Base-by-base conservation (phyloP, 2,888 invertebrate genomes). In the Lysandra bellargus region DNA sequence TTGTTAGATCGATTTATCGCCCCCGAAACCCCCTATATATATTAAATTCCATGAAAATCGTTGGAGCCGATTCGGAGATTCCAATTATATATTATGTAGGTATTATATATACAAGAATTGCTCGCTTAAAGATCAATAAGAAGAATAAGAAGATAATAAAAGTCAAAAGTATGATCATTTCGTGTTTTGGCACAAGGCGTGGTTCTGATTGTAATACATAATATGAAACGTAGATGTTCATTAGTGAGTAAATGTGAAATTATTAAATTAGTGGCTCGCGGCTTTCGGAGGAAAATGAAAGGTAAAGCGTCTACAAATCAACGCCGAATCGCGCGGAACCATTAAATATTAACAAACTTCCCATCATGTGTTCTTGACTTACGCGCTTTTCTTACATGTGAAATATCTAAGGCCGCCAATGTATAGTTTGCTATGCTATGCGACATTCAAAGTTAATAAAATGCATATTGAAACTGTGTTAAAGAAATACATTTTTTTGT, bases 341-440 rank as follows among this genome's bases (percentile, higher is more conserved):
- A 92, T 94, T 93, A 93, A 93, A 91, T 91, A 93, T 93, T 94
- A 93, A 93, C 90, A 90, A 92, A 93, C 88, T 93, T 92, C 92
- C 90, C 89, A 90, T 91, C 94, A 93, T 87, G 86, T 94, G 94
- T 90, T 92, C 89, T 87, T 92, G 94, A 93, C 91, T 92, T 80
- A 83, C 85, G 82, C 80, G 84, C 85, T 83, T 83, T 84, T 83
- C 81, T 85, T 84, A 84, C 81, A 83, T 83, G 73, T 79, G 79
- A 78, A 76, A 81, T 82, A 79, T 81, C 73, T 82, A 80, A 80
- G 77, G 82, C 72, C 79, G 61, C 40, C 30, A 82, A 79, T 73
- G 64, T 78, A 82, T 5, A 80, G 4, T 4, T 17, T 57, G 30
- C 57, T n/a, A 30, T 17, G 78, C 78, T 72, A 9, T 40, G n/a